phyloP scores from a whole-genome alignment of 92 coral and sea anemone species.

The Galaxea fascicularis region DNA sequence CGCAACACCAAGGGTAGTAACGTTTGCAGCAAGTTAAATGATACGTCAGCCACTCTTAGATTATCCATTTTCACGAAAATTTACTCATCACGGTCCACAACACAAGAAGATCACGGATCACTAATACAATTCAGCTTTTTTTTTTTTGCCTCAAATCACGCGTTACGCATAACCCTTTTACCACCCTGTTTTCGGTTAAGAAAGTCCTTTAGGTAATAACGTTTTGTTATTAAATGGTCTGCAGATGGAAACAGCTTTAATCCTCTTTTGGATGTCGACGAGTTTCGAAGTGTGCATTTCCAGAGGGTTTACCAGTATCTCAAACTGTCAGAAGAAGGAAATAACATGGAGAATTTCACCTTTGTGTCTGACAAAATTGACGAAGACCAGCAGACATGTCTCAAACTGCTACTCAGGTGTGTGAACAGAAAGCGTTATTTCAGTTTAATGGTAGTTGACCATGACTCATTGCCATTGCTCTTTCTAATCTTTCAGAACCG shows the following conservation, averaged over 20 bases:
- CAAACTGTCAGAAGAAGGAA: slow-evolving; percentile 47
- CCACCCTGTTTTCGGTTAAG: too few species aligned
- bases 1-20: too few species aligned
- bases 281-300: slow-evolving; percentile 67
- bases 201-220: not conserved
- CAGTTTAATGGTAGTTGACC: not conserved
- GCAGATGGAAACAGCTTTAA: slow-evolving; percentile 20
- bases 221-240: not conserved
- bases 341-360: slow-evolving; percentile 61
- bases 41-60: too few species aligned
- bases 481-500: not conserved
- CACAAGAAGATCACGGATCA: too few species aligned
- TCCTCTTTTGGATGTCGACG: slow-evolving; percentile 68
- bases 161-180: too few species aligned
- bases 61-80: too few species aligned
- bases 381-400: slow-evolving; percentile 59
- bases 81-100: too few species aligned
- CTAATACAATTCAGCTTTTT: too few species aligned
- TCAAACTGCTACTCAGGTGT: slow-evolving; percentile 66
- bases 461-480: not conserved
- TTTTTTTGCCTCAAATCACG: too few species aligned
- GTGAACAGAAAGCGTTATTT: not conserved
- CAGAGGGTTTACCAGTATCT: slow-evolving; percentile 87
- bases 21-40: too few species aligned
- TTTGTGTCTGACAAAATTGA: slow-evolving; percentile 38